These are phyloP conservation scores for Sialis lutaria DNA, from an alignment of 2,888 invertebrate species.

Conservation along the genomic window DNA sequence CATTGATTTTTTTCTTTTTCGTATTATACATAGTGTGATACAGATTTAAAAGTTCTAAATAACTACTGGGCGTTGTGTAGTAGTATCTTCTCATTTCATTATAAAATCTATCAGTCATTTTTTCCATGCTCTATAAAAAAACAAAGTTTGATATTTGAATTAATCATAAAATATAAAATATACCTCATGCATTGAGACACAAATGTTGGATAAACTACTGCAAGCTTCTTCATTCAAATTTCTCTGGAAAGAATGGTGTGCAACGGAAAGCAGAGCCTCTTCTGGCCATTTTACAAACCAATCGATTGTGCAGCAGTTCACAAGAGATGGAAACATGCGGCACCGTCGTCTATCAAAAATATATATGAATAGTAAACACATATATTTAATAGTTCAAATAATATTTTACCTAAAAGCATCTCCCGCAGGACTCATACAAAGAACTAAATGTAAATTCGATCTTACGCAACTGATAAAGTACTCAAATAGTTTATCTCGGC, in stretches of 20 bases:
- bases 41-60: slow-evolving; percentile 67
- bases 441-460: slow-evolving; percentile 66
- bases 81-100: slow-evolving; percentile 70
- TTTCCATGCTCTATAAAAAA: slow-evolving; percentile 49
- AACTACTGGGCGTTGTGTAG: slow-evolving; percentile 85
- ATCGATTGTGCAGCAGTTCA: slow-evolving; percentile 88
- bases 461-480: slow-evolving; percentile 73
- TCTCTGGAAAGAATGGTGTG: slow-evolving; percentile 47
- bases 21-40: slow-evolving; percentile 52
- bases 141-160: background rate
- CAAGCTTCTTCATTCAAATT: slow-evolving; percentile 33
- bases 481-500: slow-evolving; percentile 64
- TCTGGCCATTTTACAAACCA: slow-evolving; percentile 90
- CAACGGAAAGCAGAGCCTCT: slow-evolving; percentile 72
- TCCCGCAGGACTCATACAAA: slow-evolving; percentile 85
- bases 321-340: slow-evolving; percentile 85
- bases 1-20: slow-evolving; percentile 49
- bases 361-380: slow-evolving; percentile 8
- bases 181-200: slow-evolving; percentile 56
- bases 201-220: slow-evolving; percentile 38
- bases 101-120: slow-evolving; percentile 58
- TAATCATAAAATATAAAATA: background rate
- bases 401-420: slow-evolving; percentile 53
- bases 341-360: slow-evolving; percentile 52
- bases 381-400: slow-evolving; percentile 11